Base-by-base conservation (phyloP, 2,888 invertebrate genomes). In the Agonopterix alstromeriana region DNA sequence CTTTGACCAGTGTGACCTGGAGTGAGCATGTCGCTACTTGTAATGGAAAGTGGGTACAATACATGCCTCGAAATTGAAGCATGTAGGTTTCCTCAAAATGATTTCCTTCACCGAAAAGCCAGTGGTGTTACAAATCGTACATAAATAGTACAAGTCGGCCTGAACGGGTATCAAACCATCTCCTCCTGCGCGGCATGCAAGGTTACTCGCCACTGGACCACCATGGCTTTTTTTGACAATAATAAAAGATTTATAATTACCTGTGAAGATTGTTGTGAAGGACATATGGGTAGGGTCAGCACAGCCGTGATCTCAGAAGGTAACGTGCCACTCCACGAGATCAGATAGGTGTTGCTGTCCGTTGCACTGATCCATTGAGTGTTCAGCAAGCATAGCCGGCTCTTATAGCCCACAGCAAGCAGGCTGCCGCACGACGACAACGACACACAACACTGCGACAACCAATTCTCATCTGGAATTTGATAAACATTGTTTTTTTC, bases 321-420 rank as follows among this genome's bases (percentile, higher is more conserved):
- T 46, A 89, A 59, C 42, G 85, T 82, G 10, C 88, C 88, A 68
- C 81, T 88, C 89, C 89, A 89, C 17, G 85, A 77, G 54, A 86
- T 80, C 14, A 88, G 56, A 56, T 82, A 89, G 17, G 82, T 79
- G 54, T 83, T 84, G 56, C 76, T 82, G 44, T 84, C 81, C 9
- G 76, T 73, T 5, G 81, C 73, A 58, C 77, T 86, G 36, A 89
- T 89, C 89, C 89, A 89, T 53, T 89, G 89, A 35, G 83, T 76
- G 35, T 76, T 76, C 2, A 89, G 71, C 47, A 89, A 61, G 60
- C 86, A 84, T 14, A 89, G 70, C 2, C 88, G 81, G 54, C 68
- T 79, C 48, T 64, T 78, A 54, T 77, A 77, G 1, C 80, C 85
- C 36, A 88, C 78, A 10, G 80, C 82, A 46, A 89, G 56, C 45